Conservation (phyloP, 1,140 invertebrate species). For the Tetranychus urticae region DNA sequence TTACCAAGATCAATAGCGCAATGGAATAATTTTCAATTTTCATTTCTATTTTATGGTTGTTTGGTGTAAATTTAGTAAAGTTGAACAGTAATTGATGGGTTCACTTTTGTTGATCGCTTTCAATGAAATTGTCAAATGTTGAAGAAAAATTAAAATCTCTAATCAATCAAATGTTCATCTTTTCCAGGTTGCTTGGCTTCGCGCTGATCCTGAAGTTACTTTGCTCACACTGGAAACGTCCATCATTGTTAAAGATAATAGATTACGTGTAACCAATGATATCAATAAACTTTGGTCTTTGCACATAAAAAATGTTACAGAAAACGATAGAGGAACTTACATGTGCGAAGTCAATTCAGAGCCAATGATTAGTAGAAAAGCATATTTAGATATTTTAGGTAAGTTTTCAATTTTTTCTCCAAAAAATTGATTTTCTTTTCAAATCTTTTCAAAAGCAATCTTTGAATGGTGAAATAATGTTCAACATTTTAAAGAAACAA, state of each 20-base stretch:
- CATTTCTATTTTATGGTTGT: background rate
- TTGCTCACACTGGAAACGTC: slow-evolving; percentile 45
- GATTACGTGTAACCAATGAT: slow-evolving; percentile 50
- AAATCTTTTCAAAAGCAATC: no score
- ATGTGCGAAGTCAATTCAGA: slow-evolving; percentile 92
- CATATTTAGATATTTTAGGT: slow-evolving; percentile 79
- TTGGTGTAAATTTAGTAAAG: background rate
- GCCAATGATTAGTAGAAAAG: slow-evolving; percentile 62
- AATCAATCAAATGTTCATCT: background rate
- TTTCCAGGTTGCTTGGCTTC: slow-evolving; percentile 63
- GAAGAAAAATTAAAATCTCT: background rate
- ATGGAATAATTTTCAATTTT: background rate
- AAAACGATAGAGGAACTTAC: slow-evolving; percentile 76
- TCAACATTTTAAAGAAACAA: no score
- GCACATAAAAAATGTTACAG: slow-evolving; percentile 66
- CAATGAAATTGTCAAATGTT: background rate
- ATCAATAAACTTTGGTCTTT: slow-evolving; percentile 33
- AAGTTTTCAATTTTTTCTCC: slow-evolving; percentile 20
- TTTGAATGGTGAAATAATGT: no score
- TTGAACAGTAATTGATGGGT: background rate
- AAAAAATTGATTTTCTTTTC: no score
- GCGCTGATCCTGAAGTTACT: slow-evolving; percentile 69
- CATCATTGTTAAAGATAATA: slow-evolving; percentile 62
- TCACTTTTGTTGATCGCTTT: background rate
- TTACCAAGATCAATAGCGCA: background rate